These are phyloP conservation scores for Crossocerus cetratus DNA, from an alignment of 2,888 invertebrate genomes.

Conservation along the genomic window DNA sequence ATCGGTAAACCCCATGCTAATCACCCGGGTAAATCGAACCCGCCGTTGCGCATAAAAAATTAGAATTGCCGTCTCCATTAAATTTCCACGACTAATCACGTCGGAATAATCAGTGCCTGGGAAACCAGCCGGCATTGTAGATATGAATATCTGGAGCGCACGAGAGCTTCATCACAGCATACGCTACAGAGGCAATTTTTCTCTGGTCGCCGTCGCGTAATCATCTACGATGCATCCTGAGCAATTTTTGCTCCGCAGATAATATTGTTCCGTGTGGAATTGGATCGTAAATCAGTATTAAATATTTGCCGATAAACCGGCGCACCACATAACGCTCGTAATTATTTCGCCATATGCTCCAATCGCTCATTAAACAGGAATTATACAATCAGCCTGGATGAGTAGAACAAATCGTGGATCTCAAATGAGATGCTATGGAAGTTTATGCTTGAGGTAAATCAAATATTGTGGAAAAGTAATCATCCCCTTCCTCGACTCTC, in stretches of 20 bases:
- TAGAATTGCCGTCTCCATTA: conserved; percentile 16
- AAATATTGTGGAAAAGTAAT: too few species aligned
- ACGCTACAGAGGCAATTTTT: background rate
- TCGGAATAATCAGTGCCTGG: conserved; percentile 1
- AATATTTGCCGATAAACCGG: conserved; percentile 41
- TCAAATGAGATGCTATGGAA: too few species aligned
- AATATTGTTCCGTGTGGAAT: conserved; percentile 16
- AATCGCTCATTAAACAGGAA: conserved; percentile 24
- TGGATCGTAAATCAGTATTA: conserved; percentile 40
- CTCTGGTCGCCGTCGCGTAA: background rate
- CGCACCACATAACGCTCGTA: conserved; percentile 5
- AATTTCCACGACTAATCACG: conserved; percentile 3
- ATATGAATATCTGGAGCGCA: background rate
- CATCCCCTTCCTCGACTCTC: too few species aligned
- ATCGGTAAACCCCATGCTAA: conserved; percentile 15
- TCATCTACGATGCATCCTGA: background rate
- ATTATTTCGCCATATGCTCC: conserved; percentile 27
- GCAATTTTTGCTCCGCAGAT: conserved; percentile 13
- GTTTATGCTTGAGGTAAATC: too few species aligned
- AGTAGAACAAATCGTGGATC: too few species aligned
- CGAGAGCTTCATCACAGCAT: background rate
- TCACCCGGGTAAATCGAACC: conserved; percentile 13
- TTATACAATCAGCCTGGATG: too few species aligned
- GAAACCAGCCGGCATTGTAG: background rate
- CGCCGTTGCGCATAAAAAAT: conserved; percentile 37